Evolutionary conservation across 2,113 vertebrate genomes (phyloP).

Genomic region (Triplophysa dalaica): DNA sequence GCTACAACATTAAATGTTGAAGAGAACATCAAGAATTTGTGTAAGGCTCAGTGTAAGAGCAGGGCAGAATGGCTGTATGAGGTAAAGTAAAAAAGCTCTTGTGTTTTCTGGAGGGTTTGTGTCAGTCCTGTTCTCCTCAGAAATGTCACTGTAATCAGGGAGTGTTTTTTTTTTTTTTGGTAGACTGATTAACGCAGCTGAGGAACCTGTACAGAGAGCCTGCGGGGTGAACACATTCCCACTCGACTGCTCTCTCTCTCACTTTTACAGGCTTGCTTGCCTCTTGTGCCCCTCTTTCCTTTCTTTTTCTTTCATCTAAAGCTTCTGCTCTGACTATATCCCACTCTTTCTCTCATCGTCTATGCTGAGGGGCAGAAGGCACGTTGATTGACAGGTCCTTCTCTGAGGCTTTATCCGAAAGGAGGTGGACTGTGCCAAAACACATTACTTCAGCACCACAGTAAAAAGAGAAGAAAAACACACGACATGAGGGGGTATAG

Average conservation of each 20-base stretch:
- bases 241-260: background rate
- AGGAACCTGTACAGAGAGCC: conserved; percentile 18
- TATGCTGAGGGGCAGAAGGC: conserved; percentile 67
- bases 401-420: conserved; percentile 68
- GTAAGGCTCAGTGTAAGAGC: background rate
- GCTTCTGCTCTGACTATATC: conserved; percentile 45
- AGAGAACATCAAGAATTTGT: background rate
- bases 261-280: background rate
- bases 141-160: conserved; percentile 36
- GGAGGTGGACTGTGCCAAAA: conserved; percentile 63
- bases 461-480: conserved; percentile 65
- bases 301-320: conserved; percentile 49
- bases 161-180: background rate
- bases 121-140: background rate
- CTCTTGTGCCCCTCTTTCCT: conserved; percentile 6
- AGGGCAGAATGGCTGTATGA: no score
- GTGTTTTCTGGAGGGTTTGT: background rate
- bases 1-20: background rate
- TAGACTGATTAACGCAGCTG: conserved; percentile 29
- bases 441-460: conserved; percentile 68
- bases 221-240: conserved; percentile 27
- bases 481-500: conserved; percentile 42
- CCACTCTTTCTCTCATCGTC: conserved; percentile 21
- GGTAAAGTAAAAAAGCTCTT: background rate
- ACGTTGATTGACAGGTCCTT: conserved; percentile 73